These are phyloP conservation scores for Isoperla grammatica DNA, from an alignment of 2,888 invertebrate species.

Conservation along the genomic window DNA sequence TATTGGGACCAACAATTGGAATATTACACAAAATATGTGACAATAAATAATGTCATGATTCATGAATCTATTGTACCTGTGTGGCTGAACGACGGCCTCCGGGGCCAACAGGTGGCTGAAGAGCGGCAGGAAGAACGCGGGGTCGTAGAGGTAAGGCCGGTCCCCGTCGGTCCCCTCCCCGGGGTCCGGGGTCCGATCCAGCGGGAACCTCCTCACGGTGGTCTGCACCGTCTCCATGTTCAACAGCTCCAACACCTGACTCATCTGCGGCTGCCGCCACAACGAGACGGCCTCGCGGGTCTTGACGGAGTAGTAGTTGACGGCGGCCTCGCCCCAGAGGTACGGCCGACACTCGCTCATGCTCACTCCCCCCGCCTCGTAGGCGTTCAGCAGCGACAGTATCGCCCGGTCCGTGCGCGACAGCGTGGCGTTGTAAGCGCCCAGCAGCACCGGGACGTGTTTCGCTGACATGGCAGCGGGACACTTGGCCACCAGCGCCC, in stretches of 20 bases:
- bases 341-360: slow-evolving; percentile 68
- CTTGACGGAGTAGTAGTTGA: slow-evolving; percentile 67
- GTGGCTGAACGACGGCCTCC: slow-evolving; percentile 65
- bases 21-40: too few species aligned
- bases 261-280: slow-evolving; percentile 65
- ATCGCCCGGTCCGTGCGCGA: slow-evolving; percentile 64
- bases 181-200: slow-evolving; percentile 53
- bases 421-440: slow-evolving; percentile 71
- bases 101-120: slow-evolving; percentile 69
- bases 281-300: slow-evolving; percentile 48
- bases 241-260: slow-evolving; percentile 66
- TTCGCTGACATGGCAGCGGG: slow-evolving; percentile 57
- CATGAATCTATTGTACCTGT: too few species aligned
- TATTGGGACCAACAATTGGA: too few species aligned
- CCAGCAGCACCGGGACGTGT: slow-evolving; percentile 70
- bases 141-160: slow-evolving; percentile 61
- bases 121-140: slow-evolving; percentile 72
- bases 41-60: too few species aligned
- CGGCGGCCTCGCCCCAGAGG: slow-evolving; percentile 77
- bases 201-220: slow-evolving; percentile 67
- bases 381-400: slow-evolving; percentile 57
- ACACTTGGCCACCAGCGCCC: slow-evolving; percentile 57
- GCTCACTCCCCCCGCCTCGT: slow-evolving; percentile 61
- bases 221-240: slow-evolving; percentile 56
- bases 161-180: slow-evolving; percentile 30